Percentiles rank a stretch among this genome's conserved stretches.
Evolutionary conservation across 2,797 vertebrate genomes (phyloP).

Genomic region (Crypturellus tataupa): DNA sequence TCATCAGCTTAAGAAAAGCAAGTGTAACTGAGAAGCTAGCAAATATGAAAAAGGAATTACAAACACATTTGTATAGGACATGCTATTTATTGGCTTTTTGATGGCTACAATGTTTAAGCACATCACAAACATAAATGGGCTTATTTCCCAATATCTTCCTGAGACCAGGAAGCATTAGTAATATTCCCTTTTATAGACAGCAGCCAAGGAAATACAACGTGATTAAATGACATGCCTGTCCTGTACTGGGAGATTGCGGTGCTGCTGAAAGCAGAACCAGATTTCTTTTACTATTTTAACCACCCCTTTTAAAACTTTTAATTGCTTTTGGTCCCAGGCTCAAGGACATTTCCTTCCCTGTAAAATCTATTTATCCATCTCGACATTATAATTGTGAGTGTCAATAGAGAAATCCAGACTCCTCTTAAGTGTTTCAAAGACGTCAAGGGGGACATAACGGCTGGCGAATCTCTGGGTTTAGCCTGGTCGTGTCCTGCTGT

Average conservation of each 20-base stretch:
- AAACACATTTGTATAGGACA: conserved; percentile 6
- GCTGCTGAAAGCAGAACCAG: background rate
- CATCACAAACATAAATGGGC: conserved; percentile 47
- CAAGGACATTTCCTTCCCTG: background rate
- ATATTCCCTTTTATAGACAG: background rate
- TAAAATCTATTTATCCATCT: background rate
- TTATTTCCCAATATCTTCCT: conserved; percentile 35
- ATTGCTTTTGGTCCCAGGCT: background rate
- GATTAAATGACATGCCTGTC: background rate
- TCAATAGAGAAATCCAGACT: background rate
- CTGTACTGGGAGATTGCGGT: fast-evolving
- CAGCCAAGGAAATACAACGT: background rate
- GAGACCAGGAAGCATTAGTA: conserved; percentile 1
- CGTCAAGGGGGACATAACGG: background rate
- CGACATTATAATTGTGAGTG: background rate
- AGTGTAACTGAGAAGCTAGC: conserved; percentile 12
- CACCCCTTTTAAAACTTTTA: background rate
- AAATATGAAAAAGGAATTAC: conserved; percentile 31
- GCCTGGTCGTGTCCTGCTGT: background rate
- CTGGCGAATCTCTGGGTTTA: background rate
- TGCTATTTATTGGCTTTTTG: conserved; percentile 36
- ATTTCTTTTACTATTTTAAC: background rate
- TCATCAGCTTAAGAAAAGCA: conserved; percentile 28
- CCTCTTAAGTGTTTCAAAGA: background rate
- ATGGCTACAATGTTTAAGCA: conserved; percentile 18